Conservation (phyloP, 2,888 invertebrate genomes). For the Helleia helle region DNA sequence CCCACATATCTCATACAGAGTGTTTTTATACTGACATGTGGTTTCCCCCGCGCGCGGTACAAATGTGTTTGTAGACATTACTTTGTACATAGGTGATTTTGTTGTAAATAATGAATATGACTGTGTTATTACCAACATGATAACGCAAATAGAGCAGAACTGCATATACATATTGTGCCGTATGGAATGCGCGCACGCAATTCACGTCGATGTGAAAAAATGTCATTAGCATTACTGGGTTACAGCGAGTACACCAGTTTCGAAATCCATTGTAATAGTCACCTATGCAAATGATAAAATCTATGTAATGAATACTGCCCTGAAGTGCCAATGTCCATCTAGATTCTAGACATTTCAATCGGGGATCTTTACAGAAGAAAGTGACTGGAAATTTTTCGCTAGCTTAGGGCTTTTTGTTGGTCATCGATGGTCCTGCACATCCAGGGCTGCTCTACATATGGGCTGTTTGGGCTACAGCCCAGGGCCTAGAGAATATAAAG, state of each 20-base stretch:
- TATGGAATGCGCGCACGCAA: conserved; percentile 56
- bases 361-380: too few species aligned
- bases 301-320: conserved; percentile 3
- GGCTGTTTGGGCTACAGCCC: too few species aligned
- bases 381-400: too few species aligned
- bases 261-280: conserved; percentile 30
- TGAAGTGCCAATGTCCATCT: too few species aligned
- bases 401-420: too few species aligned
- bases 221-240: conserved; percentile 44
- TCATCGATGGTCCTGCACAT: too few species aligned
- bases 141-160: conserved; percentile 67
- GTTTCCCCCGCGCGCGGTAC: not conserved
- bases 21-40: not conserved
- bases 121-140: conserved; percentile 53
- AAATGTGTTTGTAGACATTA: not conserved
- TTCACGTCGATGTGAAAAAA: conserved; percentile 45
- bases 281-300: conserved; percentile 2
- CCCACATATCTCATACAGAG: not conserved
- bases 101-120: conserved; percentile 42
- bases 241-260: conserved; percentile 23
- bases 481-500: too few species aligned
- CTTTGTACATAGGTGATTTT: conserved; percentile 9
- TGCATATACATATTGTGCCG: conserved; percentile 46
- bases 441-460: too few species aligned
- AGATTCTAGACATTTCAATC: too few species aligned